These are phyloP conservation scores for Zygogramma bicolorata DNA, from an alignment of 2,888 invertebrate genomes.

Conservation along the genomic window DNA sequence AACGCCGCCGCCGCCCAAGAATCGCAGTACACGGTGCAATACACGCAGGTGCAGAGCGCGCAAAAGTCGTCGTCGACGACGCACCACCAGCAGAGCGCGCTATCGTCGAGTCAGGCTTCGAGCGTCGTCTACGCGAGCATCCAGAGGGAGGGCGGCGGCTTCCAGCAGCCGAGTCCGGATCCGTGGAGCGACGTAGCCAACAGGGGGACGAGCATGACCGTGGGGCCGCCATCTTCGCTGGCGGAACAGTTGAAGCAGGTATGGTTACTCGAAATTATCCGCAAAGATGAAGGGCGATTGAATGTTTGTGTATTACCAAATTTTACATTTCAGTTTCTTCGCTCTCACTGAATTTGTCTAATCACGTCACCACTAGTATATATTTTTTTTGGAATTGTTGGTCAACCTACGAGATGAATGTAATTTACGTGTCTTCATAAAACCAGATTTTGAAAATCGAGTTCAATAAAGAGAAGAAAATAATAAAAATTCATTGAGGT, in stretches of 20 bases:
- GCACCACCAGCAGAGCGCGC: constrained; percentile 38
- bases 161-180: constrained; percentile 61
- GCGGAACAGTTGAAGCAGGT: constrained; percentile 89
- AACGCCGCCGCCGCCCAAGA: too few relatives aligned
- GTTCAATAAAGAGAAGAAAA: too few relatives aligned
- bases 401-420: too few relatives aligned
- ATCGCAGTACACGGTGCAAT: constrained; percentile 58
- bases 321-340: too few relatives aligned
- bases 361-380: too few relatives aligned
- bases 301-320: too few relatives aligned
- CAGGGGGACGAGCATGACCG: constrained; percentile 62
- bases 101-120: constrained; percentile 29
- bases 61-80: constrained; percentile 49
- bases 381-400: too few relatives aligned
- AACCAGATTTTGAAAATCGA: too few relatives aligned
- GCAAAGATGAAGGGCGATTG: too few relatives aligned
- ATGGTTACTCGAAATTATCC: background rate
- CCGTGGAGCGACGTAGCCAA: constrained; percentile 60
- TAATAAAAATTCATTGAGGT: too few relatives aligned
- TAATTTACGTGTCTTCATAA: too few relatives aligned
- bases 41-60: constrained; percentile 50
- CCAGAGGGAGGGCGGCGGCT: constrained; percentile 67
- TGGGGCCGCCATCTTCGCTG: constrained; percentile 81
- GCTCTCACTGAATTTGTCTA: too few relatives aligned
- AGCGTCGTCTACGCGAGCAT: constrained; percentile 60